These are phyloP conservation scores for Deroptyus accipitrinus DNA, from an alignment of 2,113 vertebrate species.

Conservation along the genomic window DNA sequence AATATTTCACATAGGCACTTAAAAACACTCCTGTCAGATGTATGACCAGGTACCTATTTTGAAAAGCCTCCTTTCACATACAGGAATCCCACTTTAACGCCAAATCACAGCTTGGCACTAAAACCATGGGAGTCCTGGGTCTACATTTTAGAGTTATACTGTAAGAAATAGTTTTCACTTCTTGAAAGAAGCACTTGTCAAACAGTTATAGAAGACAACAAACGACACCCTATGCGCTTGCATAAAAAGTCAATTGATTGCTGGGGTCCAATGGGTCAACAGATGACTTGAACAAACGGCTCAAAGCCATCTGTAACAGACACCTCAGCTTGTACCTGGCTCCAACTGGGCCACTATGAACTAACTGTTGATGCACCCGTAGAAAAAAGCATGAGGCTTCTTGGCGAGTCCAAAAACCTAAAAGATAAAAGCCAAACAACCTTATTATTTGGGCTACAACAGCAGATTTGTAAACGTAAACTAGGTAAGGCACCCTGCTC, in stretches of 20 bases:
- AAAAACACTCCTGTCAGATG: background rate
- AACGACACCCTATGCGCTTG: background rate
- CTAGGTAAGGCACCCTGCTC: background rate
- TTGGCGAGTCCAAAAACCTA: background rate
- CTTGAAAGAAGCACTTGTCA: background rate
- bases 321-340: background rate
- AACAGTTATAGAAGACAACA: background rate
- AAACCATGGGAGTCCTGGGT: background rate
- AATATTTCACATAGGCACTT: background rate
- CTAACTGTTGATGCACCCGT: background rate
- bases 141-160: background rate
- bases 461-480: background rate
- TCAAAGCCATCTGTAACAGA: constrained; percentile 1
- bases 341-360: background rate
- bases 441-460: background rate
- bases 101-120: background rate
- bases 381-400: background rate
- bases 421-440: background rate
- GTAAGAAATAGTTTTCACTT: background rate
- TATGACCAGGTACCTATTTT: background rate
- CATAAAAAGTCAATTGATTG: constrained; percentile 13
- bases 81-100: background rate
- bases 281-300: background rate
- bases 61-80: background rate
- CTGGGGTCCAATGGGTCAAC: background rate